Conservation (phyloP, 1,140 invertebrate genomes). For the Octopus bimaculoides region DNA sequence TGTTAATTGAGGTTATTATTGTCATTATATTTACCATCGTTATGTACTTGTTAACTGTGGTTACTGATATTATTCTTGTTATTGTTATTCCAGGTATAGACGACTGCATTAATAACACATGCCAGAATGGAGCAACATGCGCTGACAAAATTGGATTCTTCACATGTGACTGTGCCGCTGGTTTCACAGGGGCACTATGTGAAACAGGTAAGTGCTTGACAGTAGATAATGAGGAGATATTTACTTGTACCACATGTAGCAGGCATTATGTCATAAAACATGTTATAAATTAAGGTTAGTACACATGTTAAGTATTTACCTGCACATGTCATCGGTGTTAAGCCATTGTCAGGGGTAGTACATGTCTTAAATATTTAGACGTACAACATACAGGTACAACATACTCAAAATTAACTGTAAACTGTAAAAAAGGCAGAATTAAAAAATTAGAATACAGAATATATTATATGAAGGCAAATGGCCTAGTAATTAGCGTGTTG, state of each 20-base stretch:
- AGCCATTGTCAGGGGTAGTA: neutral
- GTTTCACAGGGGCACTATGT: constrained; percentile 53
- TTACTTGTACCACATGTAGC: neutral
- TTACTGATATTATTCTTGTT: constrained; percentile 10
- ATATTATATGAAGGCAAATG: too few relatives aligned
- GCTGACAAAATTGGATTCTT: constrained; percentile 55
- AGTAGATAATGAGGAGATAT: neutral
- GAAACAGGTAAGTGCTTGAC: constrained; percentile 21
- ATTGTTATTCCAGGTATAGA: constrained; percentile 23
- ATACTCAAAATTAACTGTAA: too few relatives aligned
- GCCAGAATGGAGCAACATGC: constrained; percentile 36
- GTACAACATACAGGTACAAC: neutral
- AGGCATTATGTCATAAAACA: neutral
- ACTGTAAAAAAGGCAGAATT: too few relatives aligned
- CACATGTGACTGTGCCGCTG: constrained; percentile 78
- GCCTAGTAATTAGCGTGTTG: too few relatives aligned
- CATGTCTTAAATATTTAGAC: neutral
- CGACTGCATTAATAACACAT: constrained; percentile 32
- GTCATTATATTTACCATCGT: neutral
- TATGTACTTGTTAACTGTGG: neutral
- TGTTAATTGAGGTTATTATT: too few relatives aligned
- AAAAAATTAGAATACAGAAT: too few relatives aligned
- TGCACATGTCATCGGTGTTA: neutral
- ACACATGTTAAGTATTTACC: neutral
- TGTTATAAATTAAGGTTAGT: neutral